Conservation (phyloP, 2,797 vertebrate species). For the Ctenopoma kingsleyae region DNA sequence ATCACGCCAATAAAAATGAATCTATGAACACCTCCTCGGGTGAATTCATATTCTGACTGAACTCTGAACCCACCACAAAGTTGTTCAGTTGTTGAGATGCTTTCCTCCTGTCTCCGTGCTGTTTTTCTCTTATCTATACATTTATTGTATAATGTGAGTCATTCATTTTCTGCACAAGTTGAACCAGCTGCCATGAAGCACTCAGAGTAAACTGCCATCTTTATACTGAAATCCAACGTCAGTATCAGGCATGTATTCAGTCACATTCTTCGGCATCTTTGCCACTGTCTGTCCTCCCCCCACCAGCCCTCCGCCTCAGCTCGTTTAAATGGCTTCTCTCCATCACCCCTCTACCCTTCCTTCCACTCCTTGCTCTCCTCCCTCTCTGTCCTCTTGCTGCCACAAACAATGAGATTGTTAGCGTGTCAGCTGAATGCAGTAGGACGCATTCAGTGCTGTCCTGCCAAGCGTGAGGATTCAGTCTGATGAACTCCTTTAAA, state of each 20-base stretch:
- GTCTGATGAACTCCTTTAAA: not conserved
- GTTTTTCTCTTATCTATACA: not conserved
- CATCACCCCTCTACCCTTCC: not conserved
- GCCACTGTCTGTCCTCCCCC: not conserved
- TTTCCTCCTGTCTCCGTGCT: too few species aligned
- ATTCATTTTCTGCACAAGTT: too few species aligned
- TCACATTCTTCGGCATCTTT: not conserved
- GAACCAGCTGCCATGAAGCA: too few species aligned
- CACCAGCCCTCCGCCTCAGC: not conserved
- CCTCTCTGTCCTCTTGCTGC: constrained; percentile 11
- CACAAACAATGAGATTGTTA: constrained; percentile 55
- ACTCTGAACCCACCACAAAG: too few species aligned
- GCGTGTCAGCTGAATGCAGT: constrained; percentile 85
- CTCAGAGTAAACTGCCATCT: too few species aligned
- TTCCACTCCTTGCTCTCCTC: not conserved
- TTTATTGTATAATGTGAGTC: not conserved
- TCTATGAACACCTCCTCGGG: too few species aligned
- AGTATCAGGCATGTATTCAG: not conserved
- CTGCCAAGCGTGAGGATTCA: constrained; percentile 15
- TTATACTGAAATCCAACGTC: too few species aligned
- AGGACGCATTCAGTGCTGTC: constrained; percentile 73
- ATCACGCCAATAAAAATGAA: too few species aligned
- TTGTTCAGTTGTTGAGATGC: too few species aligned
- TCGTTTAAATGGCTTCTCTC: not conserved
- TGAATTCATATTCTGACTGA: too few species aligned